Evolutionary conservation across 1,140 invertebrate genomes (phyloP), one percentile per base, ranked within the genome.

Genomic region (Homarus americanus): DNA sequence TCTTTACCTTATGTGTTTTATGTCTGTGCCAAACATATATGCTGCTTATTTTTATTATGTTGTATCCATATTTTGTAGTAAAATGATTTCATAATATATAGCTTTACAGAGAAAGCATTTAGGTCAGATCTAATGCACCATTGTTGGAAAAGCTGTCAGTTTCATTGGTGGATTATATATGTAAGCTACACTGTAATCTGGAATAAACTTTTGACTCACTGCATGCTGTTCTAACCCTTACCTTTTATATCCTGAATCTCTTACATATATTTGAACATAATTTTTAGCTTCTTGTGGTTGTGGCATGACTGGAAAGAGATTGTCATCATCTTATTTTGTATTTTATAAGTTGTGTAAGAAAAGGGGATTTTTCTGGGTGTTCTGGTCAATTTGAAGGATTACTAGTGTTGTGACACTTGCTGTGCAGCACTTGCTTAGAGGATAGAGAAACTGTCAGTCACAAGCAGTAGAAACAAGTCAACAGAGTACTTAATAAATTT

Each of bases 401-500:
- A 5, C 38, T 28, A 80, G 78, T 87, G 73, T 58, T 36, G 32
- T 76, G 58, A 78, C 34, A 69, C 28, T 24, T 79, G 20, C 40
- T 88, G 36, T 44, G 86, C 86, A 82, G 87, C 82, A 90, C 53
- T 90, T 90, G 88, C 88, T 90, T 78, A 83, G 88, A 83, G 88
- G 88, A 90, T 90, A 84, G 88, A 90, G 82, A 90, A 90, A 58
- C 32, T 82, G 66, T 89, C 86, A 82, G 88, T 90, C 88, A 90
- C 88, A 90, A 58, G 49, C 80, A 75, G 38, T 75, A 75, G 80
- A 90, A 75, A 90, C 72, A 90, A 90, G 88, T 90, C 82, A 84
- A 90, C 88, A 83, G 88, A 84, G 88, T 28, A 66, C 41, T 24
- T 49, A 76, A 12, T 53, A 58, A 40, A 53, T 76, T 38, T 63